phyloP scores from a whole-genome alignment of 2,888 invertebrate species.

The Hyposoter didymator region DNA sequence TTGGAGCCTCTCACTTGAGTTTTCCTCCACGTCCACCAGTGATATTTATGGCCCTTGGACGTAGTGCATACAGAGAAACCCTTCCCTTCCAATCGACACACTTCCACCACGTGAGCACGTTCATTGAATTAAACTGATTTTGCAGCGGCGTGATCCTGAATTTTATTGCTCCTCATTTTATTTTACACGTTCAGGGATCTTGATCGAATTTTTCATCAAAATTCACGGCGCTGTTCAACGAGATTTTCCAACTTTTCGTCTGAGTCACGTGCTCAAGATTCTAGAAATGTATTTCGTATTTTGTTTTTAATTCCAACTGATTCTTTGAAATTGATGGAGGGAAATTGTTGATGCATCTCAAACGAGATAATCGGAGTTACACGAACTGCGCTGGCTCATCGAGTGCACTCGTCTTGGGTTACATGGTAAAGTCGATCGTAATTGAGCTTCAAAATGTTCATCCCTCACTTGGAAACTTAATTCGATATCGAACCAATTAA shows the following conservation, averaged over 20 bases:
- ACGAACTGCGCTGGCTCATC: slow-evolving; percentile 39
- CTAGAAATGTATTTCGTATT: background rate
- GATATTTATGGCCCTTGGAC: slow-evolving; percentile 61
- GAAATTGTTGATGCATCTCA: slow-evolving; percentile 22
- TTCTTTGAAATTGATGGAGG: background rate
- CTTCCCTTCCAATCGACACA: slow-evolving; percentile 31
- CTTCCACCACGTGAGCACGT: slow-evolving; percentile 1
- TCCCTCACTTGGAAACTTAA: background rate
- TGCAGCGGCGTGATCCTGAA: background rate
- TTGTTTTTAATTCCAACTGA: background rate
- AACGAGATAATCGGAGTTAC: slow-evolving; percentile 25
- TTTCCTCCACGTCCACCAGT: slow-evolving; percentile 57
- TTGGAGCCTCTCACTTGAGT: slow-evolving; percentile 57
- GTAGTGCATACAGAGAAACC: slow-evolving; percentile 23
- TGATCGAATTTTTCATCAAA: slow-evolving; percentile 5
- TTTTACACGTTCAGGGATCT: background rate
- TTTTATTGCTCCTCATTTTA: slow-evolving; percentile 17
- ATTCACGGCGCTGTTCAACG: background rate
- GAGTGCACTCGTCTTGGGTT: slow-evolving; percentile 52
- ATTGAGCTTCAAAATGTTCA: slow-evolving; percentile 34
- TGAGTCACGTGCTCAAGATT: background rate
- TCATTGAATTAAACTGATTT: slow-evolving; percentile 57
- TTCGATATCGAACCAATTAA: slow-evolving; percentile 7
- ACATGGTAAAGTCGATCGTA: slow-evolving; percentile 36
- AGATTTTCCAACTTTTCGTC: background rate